Percentiles rank a stretch among this genome's conserved stretches.
Conservation (phyloP, 1,140 invertebrate species). For the Lepidurus arcticus region DNA sequence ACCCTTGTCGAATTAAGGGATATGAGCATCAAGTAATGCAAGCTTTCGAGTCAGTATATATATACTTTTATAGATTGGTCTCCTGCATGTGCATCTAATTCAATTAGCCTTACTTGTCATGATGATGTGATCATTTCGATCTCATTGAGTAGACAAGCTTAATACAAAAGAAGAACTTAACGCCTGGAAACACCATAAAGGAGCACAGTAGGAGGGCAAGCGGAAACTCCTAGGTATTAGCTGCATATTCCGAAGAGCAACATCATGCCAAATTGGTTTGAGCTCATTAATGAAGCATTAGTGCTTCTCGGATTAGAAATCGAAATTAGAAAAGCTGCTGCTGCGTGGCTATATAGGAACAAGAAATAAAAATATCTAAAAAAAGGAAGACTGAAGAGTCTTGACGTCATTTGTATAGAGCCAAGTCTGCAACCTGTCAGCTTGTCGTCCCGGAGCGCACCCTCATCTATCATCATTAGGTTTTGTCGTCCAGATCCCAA, state of each 20-base stretch:
- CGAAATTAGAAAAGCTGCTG: background rate
- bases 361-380: background rate
- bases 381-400: background rate
- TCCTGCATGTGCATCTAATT: too few relatives aligned
- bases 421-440: slow-evolving; percentile 5
- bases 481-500: background rate
- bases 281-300: background rate
- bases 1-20: too few relatives aligned
- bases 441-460: background rate
- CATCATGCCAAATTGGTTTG: background rate
- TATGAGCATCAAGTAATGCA: too few relatives aligned
- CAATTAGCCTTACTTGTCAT: too few relatives aligned
- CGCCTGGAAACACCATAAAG: too few relatives aligned
- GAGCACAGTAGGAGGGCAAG: too few relatives aligned
- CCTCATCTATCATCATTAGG: slow-evolving; percentile 11
- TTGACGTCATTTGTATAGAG: background rate
- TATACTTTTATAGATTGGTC: too few relatives aligned
- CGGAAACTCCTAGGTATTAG: too few relatives aligned
- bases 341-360: background rate
- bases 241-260: background rate
- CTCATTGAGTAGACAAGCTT: too few relatives aligned
- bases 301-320: background rate
- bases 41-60: too few relatives aligned
- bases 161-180: too few relatives aligned
- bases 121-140: too few relatives aligned